A percentile compares a stretch with the other conserved stretches of the same genome.
Conservation (phyloP, 2,888 invertebrate genomes). For the Sphaeridia pumilis region DNA sequence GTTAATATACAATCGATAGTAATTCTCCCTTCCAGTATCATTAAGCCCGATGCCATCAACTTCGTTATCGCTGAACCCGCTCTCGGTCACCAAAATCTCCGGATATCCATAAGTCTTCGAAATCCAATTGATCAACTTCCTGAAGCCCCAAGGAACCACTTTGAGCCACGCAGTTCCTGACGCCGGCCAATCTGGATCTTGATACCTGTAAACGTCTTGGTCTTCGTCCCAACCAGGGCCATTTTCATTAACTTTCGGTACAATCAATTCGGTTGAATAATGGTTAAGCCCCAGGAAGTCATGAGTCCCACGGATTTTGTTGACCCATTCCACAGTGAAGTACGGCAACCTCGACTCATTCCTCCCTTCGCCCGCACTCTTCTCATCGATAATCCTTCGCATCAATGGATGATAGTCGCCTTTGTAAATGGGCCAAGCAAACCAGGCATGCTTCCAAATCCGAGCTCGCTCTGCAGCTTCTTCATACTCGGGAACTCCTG, state of each 20-base stretch:
- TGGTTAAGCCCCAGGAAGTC: conserved; percentile 40
- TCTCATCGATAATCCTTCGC: conserved; percentile 21
- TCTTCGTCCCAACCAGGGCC: conserved; percentile 5
- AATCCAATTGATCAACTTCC: conserved; percentile 48
- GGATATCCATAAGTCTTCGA: conserved; percentile 49
- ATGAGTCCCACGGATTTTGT: background rate
- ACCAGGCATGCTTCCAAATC: conserved; percentile 17
- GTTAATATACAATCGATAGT: no score
- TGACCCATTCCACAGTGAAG: conserved; percentile 19
- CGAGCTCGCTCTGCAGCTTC: conserved; percentile 22
- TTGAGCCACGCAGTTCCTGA: conserved; percentile 22
- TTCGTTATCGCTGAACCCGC: conserved; percentile 46
- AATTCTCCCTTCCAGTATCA: conserved; percentile 9
- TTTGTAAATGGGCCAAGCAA: conserved; percentile 18
- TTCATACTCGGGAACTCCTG: conserved; percentile 8
- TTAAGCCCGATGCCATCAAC: conserved; percentile 38
- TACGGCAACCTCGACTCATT: conserved; percentile 28
- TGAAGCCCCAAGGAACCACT: conserved; percentile 49
- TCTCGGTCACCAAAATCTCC: conserved; percentile 49
- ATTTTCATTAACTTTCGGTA: conserved; percentile 5
- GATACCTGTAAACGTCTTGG: conserved; percentile 36
- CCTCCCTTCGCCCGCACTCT: conserved; percentile 27
- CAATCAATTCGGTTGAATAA: conserved; percentile 38
- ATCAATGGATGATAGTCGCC: conserved; percentile 30
- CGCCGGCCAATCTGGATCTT: conserved; percentile 24